Evolutionary conservation across 2,888 invertebrate genomes (phyloP), one percentile per base, ranked within the genome.

Genomic region (Steromphala cineraria): DNA sequence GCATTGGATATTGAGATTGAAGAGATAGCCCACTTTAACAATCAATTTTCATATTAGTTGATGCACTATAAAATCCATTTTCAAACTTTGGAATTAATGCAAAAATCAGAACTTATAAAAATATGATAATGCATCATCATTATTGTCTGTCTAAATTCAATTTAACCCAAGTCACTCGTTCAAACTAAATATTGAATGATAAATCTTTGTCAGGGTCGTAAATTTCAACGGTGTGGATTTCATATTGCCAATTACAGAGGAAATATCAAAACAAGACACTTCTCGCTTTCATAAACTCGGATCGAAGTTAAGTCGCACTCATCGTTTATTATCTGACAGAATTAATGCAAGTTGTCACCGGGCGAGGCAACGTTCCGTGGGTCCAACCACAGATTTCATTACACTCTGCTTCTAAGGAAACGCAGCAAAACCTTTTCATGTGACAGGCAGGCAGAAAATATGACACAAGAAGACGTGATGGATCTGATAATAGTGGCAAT

Each of bases 381-480:
- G 71, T 36, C 71, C n/a, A 13, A 36, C 31, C 36, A 13, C 19
- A 36, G 71, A 36, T 40, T 71, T 36, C 71, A 71, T 71, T 71
- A 71, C 71, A 71, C 71, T 31, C 36, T n/a, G 28, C 17, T 17
- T 7, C 36, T 31, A 36, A 36, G 28, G 71, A 36, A 36, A 36
- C 71, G 19, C 71, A 19, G 71, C 36, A 36, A 71, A 71, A 71
- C 17, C 71, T 71, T 71, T 71, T 71, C 71, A 71, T 71, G 71
- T 71, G 71, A 71, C 71, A 71, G 71, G 19, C 15, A 36, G 36
- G 71, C 31, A 36, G 71, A 40, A 71, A 71, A 71, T 71, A 71
- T 71, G 71, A 71, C 71, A 71, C 36, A 71, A 40, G 36, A 19
- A 36, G 13, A 36, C 19, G 36, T 40, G 40, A 71, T 71, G 28